Base-by-base conservation (phyloP, 2,888 invertebrate species). In the Diaphora mendica region DNA sequence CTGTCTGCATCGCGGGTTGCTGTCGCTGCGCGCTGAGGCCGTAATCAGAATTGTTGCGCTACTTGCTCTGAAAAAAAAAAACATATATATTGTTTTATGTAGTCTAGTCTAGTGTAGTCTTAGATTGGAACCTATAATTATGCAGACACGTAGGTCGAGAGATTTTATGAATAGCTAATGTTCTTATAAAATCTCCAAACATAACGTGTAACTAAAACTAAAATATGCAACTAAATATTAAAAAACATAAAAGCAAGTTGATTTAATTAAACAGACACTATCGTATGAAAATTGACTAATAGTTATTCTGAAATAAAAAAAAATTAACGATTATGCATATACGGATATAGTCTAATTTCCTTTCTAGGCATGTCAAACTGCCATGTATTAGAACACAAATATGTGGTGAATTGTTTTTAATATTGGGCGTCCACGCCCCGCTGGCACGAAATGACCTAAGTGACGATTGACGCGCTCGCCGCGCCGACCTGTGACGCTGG, bases 371-470 rank as follows among this genome's bases (percentile, higher is more conserved):
- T 8, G 35, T n/a, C n/a, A 35, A 42, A 69, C 4, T 39, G 11
- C 42, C 5, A 70, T 30, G 15, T 55, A 73, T 72, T 51, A 70
- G 68, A 44, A 68, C 48, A 69, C 35, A 65, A 73, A 71, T 70
- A 68, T 64, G 67, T 72, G 66, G 35, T 69, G 48, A 71, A 70
- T 77, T 48, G 72, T 67, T 55, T 55, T 55, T 69, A 62, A 70
- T 73, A 77, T 66, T 72, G 67, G 66, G 20, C 33, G 64, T 39
- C 65, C 74, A 77, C 77, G 39, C 75, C 72, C 73, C 62, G 65
- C 76, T 79, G 79, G 74, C 84, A 81, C 75, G 74, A 66, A 74
- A 77, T 70, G 65, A 35, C 65, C 55, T 73, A 74, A 71, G 72
- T 74, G 75, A 75, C 59, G 72, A 64, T 42, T 77, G 80, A 82